Percentiles rank a stretch among this genome's conserved stretches.
Conservation (phyloP, 2,113 vertebrate species). For the Heterocephalus glaber region DNA sequence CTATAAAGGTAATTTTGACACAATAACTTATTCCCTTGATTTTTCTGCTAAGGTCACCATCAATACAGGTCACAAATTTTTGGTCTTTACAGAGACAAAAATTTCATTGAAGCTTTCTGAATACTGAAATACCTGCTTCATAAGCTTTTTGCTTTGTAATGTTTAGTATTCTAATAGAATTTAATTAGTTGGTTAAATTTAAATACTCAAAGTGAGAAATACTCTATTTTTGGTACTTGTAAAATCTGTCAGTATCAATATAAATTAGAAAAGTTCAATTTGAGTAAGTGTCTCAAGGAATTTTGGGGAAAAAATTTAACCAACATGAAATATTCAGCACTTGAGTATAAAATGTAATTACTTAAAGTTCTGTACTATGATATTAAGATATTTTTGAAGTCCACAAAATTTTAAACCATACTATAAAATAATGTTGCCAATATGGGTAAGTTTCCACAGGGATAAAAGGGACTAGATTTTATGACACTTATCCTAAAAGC, state of each 20-base stretch:
- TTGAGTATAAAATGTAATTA: constrained; percentile 60
- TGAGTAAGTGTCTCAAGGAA: constrained; percentile 36
- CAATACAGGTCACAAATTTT: constrained; percentile 65
- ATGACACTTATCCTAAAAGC: neutral
- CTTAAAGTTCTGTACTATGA: constrained; percentile 43
- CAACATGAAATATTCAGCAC: constrained; percentile 49
- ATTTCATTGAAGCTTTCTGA: constrained; percentile 45
- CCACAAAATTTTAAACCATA: neutral
- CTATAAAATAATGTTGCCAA: neutral
- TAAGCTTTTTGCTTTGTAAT: constrained; percentile 42
- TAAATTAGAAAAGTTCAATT: constrained; percentile 67
- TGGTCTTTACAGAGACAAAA: constrained; percentile 62
- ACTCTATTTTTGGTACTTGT: neutral
- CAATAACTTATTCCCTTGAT: constrained; percentile 80
- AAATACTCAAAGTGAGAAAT: constrained; percentile 52
- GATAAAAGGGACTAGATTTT: neutral
- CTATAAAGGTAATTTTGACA: constrained; percentile 77
- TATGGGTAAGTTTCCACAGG: neutral
- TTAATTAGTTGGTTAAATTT: constrained; percentile 54
- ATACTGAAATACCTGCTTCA: constrained; percentile 5
- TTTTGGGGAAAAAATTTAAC: neutral
- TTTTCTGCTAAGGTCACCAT: constrained; percentile 71
- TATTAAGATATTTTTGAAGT: constrained; percentile 41
- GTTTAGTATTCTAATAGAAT: constrained; percentile 63
- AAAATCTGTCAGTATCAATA: constrained; percentile 48